Percentiles rank a stretch among this genome's conserved stretches.
Conservation (phyloP, 2,113 vertebrate species). For the Platysteira castanea region DNA sequence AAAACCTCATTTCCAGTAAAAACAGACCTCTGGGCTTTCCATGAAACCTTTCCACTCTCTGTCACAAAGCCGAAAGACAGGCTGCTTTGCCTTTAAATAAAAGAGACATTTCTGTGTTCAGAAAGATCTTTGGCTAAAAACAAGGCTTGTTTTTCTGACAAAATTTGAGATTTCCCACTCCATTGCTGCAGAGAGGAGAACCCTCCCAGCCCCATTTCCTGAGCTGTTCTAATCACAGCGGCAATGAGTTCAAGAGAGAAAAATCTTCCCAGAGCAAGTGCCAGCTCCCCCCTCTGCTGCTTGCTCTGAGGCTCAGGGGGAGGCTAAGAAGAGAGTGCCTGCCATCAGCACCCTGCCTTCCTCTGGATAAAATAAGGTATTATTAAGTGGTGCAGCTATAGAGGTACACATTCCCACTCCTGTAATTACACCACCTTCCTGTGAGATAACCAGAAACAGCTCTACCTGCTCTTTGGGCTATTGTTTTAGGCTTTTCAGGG, state of each 20-base stretch:
- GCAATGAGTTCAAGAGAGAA: conserved; percentile 60
- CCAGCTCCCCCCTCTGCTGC: conserved; percentile 26
- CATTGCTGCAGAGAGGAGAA: conserved; percentile 35
- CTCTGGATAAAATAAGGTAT: background rate
- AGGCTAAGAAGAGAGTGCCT: background rate
- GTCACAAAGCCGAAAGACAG: background rate
- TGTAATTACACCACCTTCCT: background rate
- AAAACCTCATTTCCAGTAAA: conserved; percentile 60
- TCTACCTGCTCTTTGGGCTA: conserved; percentile 19
- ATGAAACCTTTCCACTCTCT: conserved; percentile 12
- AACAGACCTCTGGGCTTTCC: conserved; percentile 48
- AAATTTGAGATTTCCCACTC: conserved; percentile 53
- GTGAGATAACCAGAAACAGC: background rate
- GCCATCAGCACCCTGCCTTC: conserved; percentile 1
- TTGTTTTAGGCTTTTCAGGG: background rate
- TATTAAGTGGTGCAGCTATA: background rate
- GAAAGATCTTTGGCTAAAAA: background rate
- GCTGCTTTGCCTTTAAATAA: background rate
- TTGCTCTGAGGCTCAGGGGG: background rate
- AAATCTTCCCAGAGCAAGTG: conserved; percentile 64
- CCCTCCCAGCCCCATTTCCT: conserved; percentile 55
- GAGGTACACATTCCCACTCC: background rate
- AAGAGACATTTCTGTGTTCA: background rate
- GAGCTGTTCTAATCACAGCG: conserved; percentile 35
- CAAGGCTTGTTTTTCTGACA: conserved; percentile 31